These are phyloP conservation scores for Lithophane leautieri DNA, from an alignment of 2,888 invertebrate species.

Conservation along the genomic window DNA sequence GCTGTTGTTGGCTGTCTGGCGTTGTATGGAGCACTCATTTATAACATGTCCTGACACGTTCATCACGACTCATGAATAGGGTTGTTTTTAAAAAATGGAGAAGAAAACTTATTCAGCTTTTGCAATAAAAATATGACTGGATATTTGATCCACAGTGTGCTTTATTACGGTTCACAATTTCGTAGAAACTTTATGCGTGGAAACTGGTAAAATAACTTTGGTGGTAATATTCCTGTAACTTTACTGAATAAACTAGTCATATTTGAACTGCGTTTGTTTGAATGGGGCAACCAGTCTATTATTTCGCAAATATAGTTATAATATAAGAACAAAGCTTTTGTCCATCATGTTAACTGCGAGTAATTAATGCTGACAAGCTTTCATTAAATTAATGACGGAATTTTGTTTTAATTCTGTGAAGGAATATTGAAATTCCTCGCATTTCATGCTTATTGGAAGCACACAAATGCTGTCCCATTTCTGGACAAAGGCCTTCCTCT, in stretches of 20 bases:
- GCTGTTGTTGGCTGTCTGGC: constrained; percentile 12
- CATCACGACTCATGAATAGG: constrained; percentile 41
- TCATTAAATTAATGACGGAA: not conserved
- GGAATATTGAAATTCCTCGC: not conserved
- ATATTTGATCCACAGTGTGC: not conserved
- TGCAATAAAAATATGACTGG: not conserved
- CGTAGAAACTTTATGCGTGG: not conserved
- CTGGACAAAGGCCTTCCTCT: not conserved
- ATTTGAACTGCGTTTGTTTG: not conserved
- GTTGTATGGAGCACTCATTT: constrained; percentile 54
- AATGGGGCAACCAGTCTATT: not conserved
- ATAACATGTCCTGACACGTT: constrained; percentile 53
- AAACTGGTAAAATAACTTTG: not conserved
- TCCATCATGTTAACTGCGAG: not conserved
- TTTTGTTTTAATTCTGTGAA: not conserved
- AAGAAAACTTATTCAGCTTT: not conserved
- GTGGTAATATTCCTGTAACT: too few relatives aligned
- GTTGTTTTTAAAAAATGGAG: constrained; percentile 10
- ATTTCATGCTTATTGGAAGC: not conserved
- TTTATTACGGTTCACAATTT: not conserved
- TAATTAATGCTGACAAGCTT: not conserved
- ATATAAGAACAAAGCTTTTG: not conserved
- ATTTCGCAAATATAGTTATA: not conserved
- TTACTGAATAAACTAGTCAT: constrained; percentile 7
- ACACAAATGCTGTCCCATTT: not conserved